Percentiles rank a stretch among this genome's conserved stretches.
Evolutionary conservation across 2,888 invertebrate genomes (phyloP).

Genomic region (Acanthopleura granulata): DNA sequence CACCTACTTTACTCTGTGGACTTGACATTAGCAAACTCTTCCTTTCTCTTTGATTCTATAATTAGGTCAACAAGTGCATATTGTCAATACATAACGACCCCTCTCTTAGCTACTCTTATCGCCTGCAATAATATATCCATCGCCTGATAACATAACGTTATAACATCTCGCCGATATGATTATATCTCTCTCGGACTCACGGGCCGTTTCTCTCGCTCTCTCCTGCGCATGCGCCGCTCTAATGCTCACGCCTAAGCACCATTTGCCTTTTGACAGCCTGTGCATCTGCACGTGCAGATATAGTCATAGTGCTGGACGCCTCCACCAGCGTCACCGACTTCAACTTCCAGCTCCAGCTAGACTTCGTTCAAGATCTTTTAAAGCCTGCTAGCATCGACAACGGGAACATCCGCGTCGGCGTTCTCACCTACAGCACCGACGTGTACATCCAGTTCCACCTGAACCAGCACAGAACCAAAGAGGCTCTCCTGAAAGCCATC

Average conservation of each 20-base stretch:
- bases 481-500: conserved; percentile 44
- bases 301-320: conserved; percentile 58
- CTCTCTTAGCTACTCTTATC: no score
- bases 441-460: conserved; percentile 49
- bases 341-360: conserved; percentile 47
- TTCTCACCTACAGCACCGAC: conserved; percentile 52
- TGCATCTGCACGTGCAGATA: conserved; percentile 33
- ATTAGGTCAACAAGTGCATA: no score
- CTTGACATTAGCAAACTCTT: no score
- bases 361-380: conserved; percentile 46
- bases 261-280: conserved; percentile 6
- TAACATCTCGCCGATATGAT: no score
- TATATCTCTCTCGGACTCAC: no score
- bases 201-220: background rate
- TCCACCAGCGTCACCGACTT: conserved; percentile 54
- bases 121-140: no score
- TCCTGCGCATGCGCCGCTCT: background rate
- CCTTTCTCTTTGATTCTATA: no score
- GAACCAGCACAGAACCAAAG: conserved; percentile 38
- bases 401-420: conserved; percentile 53
- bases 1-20: no score
- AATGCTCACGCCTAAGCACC: background rate
- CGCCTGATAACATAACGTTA: no score
- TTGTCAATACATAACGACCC: no score
- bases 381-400: conserved; percentile 44